phyloP scores from a whole-genome alignment of 2,888 invertebrate genomes.

The Lepidocyrtinus sp. region DNA sequence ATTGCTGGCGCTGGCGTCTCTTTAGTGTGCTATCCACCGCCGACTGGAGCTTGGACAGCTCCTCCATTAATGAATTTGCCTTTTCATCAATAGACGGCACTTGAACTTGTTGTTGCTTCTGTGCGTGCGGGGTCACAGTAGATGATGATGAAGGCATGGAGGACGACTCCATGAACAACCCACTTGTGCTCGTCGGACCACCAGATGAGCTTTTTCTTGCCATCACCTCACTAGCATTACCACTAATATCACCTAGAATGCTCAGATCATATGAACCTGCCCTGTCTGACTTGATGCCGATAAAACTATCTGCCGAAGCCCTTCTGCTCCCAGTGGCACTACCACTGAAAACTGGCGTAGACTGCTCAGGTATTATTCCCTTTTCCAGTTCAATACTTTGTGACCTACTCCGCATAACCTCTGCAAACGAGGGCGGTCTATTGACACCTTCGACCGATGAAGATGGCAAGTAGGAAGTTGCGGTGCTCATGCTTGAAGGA shows the following conservation, averaged over 20 bases:
- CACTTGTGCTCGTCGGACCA: constrained; percentile 20
- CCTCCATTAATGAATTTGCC: constrained; percentile 68
- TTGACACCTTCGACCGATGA: constrained; percentile 58
- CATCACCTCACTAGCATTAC: constrained; percentile 17
- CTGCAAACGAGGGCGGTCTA: constrained; percentile 59
- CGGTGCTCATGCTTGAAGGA: constrained; percentile 35
- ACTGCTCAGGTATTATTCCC: constrained; percentile 38
- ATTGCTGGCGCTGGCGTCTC: constrained; percentile 63
- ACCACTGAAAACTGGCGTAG: background rate
- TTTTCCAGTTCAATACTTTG: constrained; percentile 60
- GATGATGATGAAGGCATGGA: background rate
- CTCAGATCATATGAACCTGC: constrained; percentile 49
- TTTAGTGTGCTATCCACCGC: constrained; percentile 67
- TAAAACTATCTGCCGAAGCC: constrained; percentile 50
- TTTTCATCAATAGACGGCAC: constrained; percentile 61
- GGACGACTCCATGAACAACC: background rate
- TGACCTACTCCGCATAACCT: constrained; percentile 60
- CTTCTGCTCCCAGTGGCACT: constrained; percentile 47
- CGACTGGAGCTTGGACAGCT: constrained; percentile 68
- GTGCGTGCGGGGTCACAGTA: no score
- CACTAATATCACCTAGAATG: constrained; percentile 14
- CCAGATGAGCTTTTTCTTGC: constrained; percentile 12
- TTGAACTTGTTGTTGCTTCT: constrained; percentile 34
- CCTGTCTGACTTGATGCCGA: constrained; percentile 22
- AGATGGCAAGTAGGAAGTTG: constrained; percentile 42